phyloP scores from a whole-genome alignment of 2,113 vertebrate genomes.

The Thalassoma bifasciatum region DNA sequence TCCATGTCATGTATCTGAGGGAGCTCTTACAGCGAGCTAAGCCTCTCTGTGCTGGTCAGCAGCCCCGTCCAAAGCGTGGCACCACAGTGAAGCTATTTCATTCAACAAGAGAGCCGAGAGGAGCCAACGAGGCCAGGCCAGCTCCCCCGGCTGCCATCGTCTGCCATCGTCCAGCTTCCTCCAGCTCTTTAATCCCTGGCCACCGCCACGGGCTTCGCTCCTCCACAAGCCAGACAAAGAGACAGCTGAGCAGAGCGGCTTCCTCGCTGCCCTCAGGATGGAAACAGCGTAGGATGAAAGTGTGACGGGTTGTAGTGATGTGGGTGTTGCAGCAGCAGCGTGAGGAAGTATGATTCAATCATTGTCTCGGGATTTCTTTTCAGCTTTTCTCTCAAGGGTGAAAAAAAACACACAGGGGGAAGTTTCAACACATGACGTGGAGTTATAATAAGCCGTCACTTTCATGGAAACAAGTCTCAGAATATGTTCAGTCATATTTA shows the following conservation, averaged over 20 bases:
- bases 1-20: constrained; percentile 20
- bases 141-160: constrained; percentile 28
- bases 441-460: neutral
- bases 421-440: constrained; percentile 19
- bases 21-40: constrained; percentile 14
- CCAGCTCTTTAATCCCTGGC: constrained; percentile 55
- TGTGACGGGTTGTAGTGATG: neutral
- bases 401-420: constrained; percentile 12
- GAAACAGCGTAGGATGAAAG: constrained; percentile 3
- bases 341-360: constrained; percentile 29
- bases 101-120: constrained; percentile 13
- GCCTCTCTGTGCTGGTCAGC: constrained; percentile 31
- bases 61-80: constrained; percentile 23
- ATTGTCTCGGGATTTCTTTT: neutral
- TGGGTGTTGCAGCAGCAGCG: neutral
- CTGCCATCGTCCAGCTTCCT: constrained; percentile 9
- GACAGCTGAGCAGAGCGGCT: neutral
- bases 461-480: neutral
- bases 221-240: constrained; percentile 41
- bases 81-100: constrained; percentile 46
- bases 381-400: neutral
- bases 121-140: constrained; percentile 38
- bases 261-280: constrained; percentile 6
- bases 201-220: constrained; percentile 54
- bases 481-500: neutral